Evolutionary conservation across 1,140 invertebrate species (phyloP).

Genomic region (Lepidurus apus): DNA sequence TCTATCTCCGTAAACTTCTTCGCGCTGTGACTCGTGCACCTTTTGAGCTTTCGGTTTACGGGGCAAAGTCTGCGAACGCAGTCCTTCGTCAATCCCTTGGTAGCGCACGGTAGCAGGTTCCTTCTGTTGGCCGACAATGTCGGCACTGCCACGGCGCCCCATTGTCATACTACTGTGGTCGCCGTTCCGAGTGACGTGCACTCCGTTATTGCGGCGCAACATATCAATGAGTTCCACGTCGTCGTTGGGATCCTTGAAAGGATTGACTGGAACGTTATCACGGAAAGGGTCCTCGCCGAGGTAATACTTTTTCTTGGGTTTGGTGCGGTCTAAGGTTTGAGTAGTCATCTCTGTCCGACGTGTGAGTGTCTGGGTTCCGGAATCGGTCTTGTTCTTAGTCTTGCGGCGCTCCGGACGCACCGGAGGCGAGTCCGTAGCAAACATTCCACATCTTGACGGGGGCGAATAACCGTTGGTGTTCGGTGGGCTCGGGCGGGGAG

Average conservation of each 20-base stretch:
- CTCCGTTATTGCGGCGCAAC: background rate
- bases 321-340: constrained; percentile 29
- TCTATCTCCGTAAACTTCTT: background rate
- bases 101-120: constrained; percentile 44
- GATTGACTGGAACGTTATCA: constrained; percentile 56
- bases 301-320: constrained; percentile 61
- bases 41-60: constrained; percentile 56
- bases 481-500: constrained; percentile 47
- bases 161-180: background rate
- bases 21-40: background rate
- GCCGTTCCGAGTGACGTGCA: background rate
- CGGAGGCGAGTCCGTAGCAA: constrained; percentile 41
- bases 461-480: constrained; percentile 41
- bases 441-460: constrained; percentile 32
- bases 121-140: constrained; percentile 1
- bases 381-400: constrained; percentile 31
- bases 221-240: constrained; percentile 11
- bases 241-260: background rate
- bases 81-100: constrained; percentile 51
- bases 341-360: constrained; percentile 27
- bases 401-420: constrained; percentile 45
- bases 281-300: constrained; percentile 74
- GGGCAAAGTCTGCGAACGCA: constrained; percentile 71
- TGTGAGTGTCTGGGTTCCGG: constrained; percentile 31
- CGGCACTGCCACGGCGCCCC: constrained; percentile 3